Conservation (phyloP, 35 echinoderm and acorn worm species). For the Stichopus chloronotus region DNA sequence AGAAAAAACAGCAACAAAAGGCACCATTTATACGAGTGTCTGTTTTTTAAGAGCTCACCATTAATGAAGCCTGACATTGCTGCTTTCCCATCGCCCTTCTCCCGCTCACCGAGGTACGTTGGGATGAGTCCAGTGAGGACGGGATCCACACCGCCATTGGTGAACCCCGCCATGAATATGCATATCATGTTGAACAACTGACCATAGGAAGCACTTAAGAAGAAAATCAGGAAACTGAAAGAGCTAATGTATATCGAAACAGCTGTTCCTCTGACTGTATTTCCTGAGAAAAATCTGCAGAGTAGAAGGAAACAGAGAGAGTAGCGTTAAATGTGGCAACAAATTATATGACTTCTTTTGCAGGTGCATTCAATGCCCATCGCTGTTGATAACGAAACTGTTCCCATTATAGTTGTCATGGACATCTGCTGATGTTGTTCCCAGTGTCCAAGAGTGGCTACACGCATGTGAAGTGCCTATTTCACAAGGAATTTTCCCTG, state of each 20-base stretch:
- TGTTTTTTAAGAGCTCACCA: constrained; percentile 51
- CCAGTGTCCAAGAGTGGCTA: too few species aligned
- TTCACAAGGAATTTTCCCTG: too few species aligned
- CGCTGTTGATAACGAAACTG: too few species aligned
- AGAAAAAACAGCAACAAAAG: background rate
- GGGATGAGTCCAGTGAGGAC: constrained; percentile 69
- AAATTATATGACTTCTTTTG: too few species aligned
- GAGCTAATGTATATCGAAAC: constrained; percentile 60
- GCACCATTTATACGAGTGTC: background rate
- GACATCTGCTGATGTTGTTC: too few species aligned
- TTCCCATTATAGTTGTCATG: too few species aligned
- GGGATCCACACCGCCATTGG: constrained; percentile 84
- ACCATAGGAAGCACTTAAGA: constrained; percentile 51
- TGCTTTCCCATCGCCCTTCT: constrained; percentile 55
- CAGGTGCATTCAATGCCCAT: too few species aligned
- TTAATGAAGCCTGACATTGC: constrained; percentile 77
- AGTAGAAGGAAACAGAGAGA: background rate
- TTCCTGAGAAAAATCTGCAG: constrained; percentile 48
- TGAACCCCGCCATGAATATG: constrained; percentile 69
- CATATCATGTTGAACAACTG: constrained; percentile 56
- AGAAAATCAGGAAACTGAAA: constrained; percentile 68
- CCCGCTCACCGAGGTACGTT: constrained; percentile 48
- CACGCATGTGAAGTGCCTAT: too few species aligned
- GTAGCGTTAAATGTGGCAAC: too few species aligned
- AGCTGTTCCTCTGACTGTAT: constrained; percentile 55